Evolutionary conservation across 2,888 invertebrate species (phyloP).

Genomic region (Andrena dorsata): DNA sequence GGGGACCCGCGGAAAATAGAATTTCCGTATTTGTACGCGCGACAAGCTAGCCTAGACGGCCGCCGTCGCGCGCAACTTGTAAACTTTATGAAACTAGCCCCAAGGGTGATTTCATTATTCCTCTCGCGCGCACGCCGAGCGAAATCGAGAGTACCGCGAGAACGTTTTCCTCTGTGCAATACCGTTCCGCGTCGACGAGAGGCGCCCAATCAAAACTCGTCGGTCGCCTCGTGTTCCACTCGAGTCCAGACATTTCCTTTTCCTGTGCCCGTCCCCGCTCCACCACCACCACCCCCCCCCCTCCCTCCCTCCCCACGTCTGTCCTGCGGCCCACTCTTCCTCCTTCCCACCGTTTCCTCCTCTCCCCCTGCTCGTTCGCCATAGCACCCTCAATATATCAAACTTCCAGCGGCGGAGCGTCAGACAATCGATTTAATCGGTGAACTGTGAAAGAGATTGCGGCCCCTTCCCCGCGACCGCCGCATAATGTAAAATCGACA

Average conservation of each 20-base stretch:
- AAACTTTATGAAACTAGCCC: constrained; percentile 64
- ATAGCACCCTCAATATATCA: constrained; percentile 68
- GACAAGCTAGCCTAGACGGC: constrained; percentile 8
- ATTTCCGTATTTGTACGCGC: constrained; percentile 49
- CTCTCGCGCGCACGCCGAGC: constrained; percentile 42
- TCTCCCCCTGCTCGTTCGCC: constrained; percentile 1
- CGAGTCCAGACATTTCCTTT: constrained; percentile 52
- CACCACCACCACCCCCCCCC: too few species aligned
- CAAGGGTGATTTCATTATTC: constrained; percentile 68
- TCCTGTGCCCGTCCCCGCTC: constrained; percentile 1
- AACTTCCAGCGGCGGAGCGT: constrained; percentile 70
- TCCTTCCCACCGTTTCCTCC: not conserved
- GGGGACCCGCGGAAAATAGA: constrained; percentile 52
- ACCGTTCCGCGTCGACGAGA: constrained; percentile 26
- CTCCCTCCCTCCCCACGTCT: too few species aligned
- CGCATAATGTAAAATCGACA: constrained; percentile 70
- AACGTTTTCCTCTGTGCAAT: constrained; percentile 45
- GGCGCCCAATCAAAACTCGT: constrained; percentile 62
- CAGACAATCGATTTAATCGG: constrained; percentile 79
- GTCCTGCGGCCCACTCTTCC: not conserved
- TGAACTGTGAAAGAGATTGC: constrained; percentile 77
- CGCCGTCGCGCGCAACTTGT: constrained; percentile 44
- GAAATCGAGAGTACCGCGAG: constrained; percentile 58
- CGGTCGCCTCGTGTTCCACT: constrained; percentile 36
- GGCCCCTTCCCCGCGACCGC: constrained; percentile 42